Evolutionary conservation across 2,797 vertebrate genomes (phyloP), one percentile per base, ranked within the genome.

Genomic region (Esox lucius): DNA sequence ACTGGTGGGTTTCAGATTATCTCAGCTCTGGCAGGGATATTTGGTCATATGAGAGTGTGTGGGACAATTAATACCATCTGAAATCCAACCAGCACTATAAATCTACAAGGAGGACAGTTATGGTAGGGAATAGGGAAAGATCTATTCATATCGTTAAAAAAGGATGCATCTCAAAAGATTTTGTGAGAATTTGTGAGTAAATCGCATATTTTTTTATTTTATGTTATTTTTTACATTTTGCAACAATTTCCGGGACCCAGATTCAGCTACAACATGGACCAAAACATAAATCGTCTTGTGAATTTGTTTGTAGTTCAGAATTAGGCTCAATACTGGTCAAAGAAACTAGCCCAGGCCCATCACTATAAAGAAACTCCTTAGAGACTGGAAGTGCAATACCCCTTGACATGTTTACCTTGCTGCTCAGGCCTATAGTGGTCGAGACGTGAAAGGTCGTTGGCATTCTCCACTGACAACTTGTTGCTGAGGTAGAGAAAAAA

Each of bases 401-500:
- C 53, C 19, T 15, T n/a, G 1, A 17, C 19, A 68, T 68, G 76
- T 68, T 90, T 91, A 93, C 96, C 97, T 93, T 94, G 89, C 77
- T 94, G 93, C 89, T 91, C 91, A 87, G 90, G 90, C 75, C 86
- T 92, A 85, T 93, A 96, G 84, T 91, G 93, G 86, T 93, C 92
- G 1, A 96, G 93, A 76, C 93, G 94, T 83, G 95, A 92, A 90
- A 97, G 95, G 72, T 93, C 89, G 83, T 94, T 95, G 80, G 95
- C 91, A 87, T 92, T 95, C 90, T 95, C 95, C 91, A 94, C 95
- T 85, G 96, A 97, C 91, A 97, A 95, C 93, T 97, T 98, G 94
- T 97, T 98, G 93, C 96, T 98, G 94, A 98, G 95, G 92, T 98
- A 98, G 80, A 98, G 92, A 94, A 98, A 97, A 93, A 97, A 96